Conservation (phyloP, 2,113 vertebrate species). For the Tragelaphus buxtoni region DNA sequence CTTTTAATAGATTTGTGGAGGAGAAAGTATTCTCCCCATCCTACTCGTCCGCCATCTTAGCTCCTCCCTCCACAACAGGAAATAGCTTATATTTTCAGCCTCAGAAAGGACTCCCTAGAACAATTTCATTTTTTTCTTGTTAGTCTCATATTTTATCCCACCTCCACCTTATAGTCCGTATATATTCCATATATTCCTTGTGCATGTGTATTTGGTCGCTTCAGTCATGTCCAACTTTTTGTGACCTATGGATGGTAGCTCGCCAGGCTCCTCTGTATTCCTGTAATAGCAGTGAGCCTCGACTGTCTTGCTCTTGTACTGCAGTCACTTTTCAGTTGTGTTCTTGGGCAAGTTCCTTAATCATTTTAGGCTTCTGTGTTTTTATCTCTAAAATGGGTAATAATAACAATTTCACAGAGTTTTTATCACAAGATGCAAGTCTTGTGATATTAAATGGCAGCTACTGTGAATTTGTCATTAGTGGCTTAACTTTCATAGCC, state of each 20-base stretch:
- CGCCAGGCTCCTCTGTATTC: not conserved
- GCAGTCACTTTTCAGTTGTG: not conserved
- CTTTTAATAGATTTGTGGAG: too few relatives aligned
- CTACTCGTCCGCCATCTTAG: too few relatives aligned
- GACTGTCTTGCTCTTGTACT: not conserved
- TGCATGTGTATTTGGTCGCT: not conserved
- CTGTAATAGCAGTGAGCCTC: fast-evolving
- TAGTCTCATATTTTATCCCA: not conserved
- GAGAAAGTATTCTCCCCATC: too few relatives aligned
- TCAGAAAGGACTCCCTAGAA: too few relatives aligned
- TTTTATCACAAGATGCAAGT: not conserved
- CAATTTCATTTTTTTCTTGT: too few relatives aligned
- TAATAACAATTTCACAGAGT: not conserved
- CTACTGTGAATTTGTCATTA: not conserved
- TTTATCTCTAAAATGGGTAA: not conserved
- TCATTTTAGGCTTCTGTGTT: not conserved
- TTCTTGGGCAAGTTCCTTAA: not conserved
- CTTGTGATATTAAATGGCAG: not conserved
- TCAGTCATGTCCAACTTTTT: not conserved
- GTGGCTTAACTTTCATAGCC: not conserved
- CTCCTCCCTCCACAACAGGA: too few relatives aligned
- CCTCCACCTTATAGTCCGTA: not conserved
- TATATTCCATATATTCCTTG: not conserved
- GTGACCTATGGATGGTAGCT: not conserved
- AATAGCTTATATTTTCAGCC: too few relatives aligned